These are phyloP conservation scores for Eubasilissa regina DNA, from an alignment of 1,140 invertebrate genomes.

Conservation along the genomic window DNA sequence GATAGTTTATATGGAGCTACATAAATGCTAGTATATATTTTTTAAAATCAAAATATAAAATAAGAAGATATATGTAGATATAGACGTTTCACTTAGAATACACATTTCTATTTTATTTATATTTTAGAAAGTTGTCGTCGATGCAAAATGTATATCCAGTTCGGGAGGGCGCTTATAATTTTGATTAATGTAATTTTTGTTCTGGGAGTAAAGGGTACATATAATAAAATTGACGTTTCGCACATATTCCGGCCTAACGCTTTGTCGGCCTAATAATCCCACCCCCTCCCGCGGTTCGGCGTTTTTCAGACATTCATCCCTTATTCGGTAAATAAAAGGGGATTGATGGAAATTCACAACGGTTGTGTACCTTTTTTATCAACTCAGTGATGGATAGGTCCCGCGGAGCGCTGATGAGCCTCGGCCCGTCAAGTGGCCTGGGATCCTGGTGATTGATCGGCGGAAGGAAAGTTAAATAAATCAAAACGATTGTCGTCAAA, in stretches of 20 bases:
- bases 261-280: background rate
- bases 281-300: background rate
- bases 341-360: conserved; percentile 8
- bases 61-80: too few species aligned
- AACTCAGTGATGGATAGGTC: conserved; percentile 38
- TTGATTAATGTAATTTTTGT: too few species aligned
- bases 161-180: too few species aligned
- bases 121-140: too few species aligned
- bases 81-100: too few species aligned
- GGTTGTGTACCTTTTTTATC: conserved; percentile 7
- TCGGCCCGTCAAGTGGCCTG: conserved; percentile 20
- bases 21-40: too few species aligned
- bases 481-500: background rate
- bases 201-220: too few species aligned
- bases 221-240: too few species aligned
- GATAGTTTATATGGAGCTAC: too few species aligned
- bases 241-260: conserved; percentile 1
- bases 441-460: conserved; percentile 26
- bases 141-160: too few species aligned
- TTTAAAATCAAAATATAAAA: too few species aligned
- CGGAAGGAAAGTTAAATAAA: conserved; percentile 21
- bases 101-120: too few species aligned
- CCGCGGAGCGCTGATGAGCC: background rate
- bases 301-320: conserved; percentile 25
- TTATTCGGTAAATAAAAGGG: conserved; percentile 22